Base-by-base conservation (phyloP, 92 coral and sea anemone genomes). In the Epizoanthus illoricatus region DNA sequence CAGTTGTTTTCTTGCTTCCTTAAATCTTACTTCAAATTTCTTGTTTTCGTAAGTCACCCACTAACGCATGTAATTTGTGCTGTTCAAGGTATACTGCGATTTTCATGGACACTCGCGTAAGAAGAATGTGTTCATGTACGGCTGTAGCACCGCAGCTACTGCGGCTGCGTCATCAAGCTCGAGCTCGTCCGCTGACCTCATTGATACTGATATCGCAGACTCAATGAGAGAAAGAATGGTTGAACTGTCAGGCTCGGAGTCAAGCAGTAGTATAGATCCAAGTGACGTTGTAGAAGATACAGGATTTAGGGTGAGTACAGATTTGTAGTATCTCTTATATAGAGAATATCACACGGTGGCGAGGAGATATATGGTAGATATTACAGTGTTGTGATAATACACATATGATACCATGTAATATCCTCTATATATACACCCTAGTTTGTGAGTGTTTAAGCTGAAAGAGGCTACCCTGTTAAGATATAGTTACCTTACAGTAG, bases 91-190 rank as follows among this genome's bases (percentile, higher is more conserved):
- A 43, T 95, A 89, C 79, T 95, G 98, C 49, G 98, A 95, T 87
- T 93, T 95, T 23, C 98, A 95, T 54, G 98, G 98, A 10, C 98
- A 95, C 65, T 95, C 98, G 13, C 94, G 98, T 0, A 95, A 95
- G 88, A 95, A 95, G 92, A 95, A 95, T 79, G 98, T 95, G 61
- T 95, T 95, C 74, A 89, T 95, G 90, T 95, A 95, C 62, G 98
- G 98, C 21, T 95, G 98, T 58, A 93, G 94, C 42, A 93, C 89
- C 43, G 91, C 88, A 0, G 92, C 97, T 60, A 87, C 97, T 1
- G 75, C 86, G 11, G 90, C 97, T 18, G 93, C 97, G 23, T 81
- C 89, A 17, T 91, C 98, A 1, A 88, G 91, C 80, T 84, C 80
- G 21, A 76, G 81, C 62, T 89, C 98, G 33, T 90, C 92, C 72